phyloP scores from a whole-genome alignment of 2,888 invertebrate species.

The Ischnus inquisitorius region DNA sequence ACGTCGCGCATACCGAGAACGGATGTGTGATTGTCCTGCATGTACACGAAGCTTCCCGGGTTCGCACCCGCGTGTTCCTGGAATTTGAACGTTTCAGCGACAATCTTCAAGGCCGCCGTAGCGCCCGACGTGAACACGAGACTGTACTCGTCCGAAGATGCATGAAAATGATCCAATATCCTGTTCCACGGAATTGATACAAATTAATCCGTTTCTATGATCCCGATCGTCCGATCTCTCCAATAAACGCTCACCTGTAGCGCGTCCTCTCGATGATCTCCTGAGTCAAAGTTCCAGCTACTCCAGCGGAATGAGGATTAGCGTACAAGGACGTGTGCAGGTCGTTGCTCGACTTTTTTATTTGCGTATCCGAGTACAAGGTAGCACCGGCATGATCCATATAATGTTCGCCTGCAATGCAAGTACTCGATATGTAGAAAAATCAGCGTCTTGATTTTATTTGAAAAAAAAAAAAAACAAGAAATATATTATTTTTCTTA shows the following conservation, averaged over 20 bases:
- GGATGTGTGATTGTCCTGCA: constrained; percentile 97
- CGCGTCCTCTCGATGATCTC: constrained; percentile 95
- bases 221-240: not conserved
- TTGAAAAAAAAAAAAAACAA: not conserved
- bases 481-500: not conserved
- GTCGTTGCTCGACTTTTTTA: constrained; percentile 89
- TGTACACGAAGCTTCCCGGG: constrained; percentile 92
- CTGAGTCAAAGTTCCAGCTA: constrained; percentile 92
- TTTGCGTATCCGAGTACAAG: constrained; percentile 92
- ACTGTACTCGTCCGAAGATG: constrained; percentile 92
- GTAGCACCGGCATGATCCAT: constrained; percentile 96
- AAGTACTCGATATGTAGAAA: constrained; percentile 80
- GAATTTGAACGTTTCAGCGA: constrained; percentile 93
- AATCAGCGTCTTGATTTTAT: not conserved
- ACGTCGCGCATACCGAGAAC: constrained; percentile 96
- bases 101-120: constrained; percentile 93
- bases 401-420: constrained; percentile 88
- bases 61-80: constrained; percentile 49
- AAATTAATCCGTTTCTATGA: not conserved
- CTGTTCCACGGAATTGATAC: constrained; percentile 85
- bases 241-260: constrained; percentile 87
- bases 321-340: constrained; percentile 91
- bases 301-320: constrained; percentile 94
- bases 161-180: constrained; percentile 94
- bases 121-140: constrained; percentile 98